Conservation (phyloP, 2,888 invertebrate species). For the Siphlonurus alternatus region DNA sequence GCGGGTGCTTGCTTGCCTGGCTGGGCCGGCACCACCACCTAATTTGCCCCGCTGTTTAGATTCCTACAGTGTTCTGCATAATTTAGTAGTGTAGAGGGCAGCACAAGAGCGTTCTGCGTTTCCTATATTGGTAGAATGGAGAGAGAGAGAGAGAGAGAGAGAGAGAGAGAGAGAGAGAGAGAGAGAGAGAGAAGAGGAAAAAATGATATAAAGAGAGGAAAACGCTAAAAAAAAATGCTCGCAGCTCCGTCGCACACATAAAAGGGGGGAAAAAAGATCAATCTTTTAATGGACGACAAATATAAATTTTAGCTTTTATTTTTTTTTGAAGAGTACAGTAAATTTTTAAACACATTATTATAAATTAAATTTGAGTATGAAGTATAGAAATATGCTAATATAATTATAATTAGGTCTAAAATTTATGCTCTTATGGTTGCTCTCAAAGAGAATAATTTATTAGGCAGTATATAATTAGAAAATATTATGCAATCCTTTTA, state of each 20-base stretch:
- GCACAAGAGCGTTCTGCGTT: neutral
- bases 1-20: neutral
- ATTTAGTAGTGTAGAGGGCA: neutral
- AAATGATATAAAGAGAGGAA: neutral
- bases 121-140: neutral
- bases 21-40: neutral
- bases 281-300: neutral
- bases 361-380: too few species aligned
- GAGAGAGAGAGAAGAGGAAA: neutral
- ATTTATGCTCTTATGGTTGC: too few species aligned
- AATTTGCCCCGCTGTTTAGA: neutral
- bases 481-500: too few species aligned
- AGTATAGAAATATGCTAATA: too few species aligned
- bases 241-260: neutral
- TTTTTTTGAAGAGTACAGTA: too few species aligned
- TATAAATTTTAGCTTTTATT: too few species aligned
- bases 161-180: neutral
- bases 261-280: neutral
- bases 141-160: neutral
- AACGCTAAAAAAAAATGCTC: neutral
- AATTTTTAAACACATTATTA: too few species aligned
- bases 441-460: too few species aligned
- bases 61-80: neutral
- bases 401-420: too few species aligned
- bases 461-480: too few species aligned